Percentiles rank a stretch among this genome's conserved stretches.
Evolutionary conservation across 1,140 invertebrate species (phyloP).

Genomic region (Calliopsis andreniformis): DNA sequence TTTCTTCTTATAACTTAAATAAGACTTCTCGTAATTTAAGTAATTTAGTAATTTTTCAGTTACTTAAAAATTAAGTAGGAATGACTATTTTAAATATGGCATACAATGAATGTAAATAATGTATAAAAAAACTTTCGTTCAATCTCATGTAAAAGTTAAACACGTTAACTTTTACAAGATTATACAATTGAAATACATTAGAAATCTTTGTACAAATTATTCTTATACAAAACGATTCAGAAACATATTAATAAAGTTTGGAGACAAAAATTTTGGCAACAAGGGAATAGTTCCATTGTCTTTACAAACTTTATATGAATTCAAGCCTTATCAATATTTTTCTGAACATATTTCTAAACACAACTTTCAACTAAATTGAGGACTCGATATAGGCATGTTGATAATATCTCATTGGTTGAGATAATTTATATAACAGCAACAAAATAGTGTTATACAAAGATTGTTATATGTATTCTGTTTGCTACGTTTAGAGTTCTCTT

Average conservation of each 20-base stretch:
- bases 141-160: constrained; percentile 12
- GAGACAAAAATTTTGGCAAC: constrained; percentile 2
- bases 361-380: neutral
- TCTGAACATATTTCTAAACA: constrained; percentile 8
- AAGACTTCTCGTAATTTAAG: constrained; percentile 8
- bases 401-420: neutral
- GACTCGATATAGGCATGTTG: neutral
- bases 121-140: constrained; percentile 15
- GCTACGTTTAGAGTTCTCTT: constrained; percentile 1
- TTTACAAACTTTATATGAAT: neutral
- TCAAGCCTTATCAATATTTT: neutral
- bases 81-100: constrained; percentile 47
- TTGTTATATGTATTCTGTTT: constrained; percentile 4
- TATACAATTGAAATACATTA: constrained; percentile 25
- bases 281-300: neutral
- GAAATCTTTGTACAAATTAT: constrained; percentile 34
- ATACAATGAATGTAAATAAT: constrained; percentile 5
- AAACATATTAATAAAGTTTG: constrained; percentile 1
- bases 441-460: constrained; percentile 27
- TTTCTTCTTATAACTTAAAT: constrained; percentile 34
- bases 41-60: constrained; percentile 18
- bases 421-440: neutral
- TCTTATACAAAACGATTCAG: neutral
- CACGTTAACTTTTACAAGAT: constrained; percentile 6
- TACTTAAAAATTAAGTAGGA: constrained; percentile 28